Conservation (phyloP, 2,888 invertebrate species). For the Creontiades dilutus region DNA sequence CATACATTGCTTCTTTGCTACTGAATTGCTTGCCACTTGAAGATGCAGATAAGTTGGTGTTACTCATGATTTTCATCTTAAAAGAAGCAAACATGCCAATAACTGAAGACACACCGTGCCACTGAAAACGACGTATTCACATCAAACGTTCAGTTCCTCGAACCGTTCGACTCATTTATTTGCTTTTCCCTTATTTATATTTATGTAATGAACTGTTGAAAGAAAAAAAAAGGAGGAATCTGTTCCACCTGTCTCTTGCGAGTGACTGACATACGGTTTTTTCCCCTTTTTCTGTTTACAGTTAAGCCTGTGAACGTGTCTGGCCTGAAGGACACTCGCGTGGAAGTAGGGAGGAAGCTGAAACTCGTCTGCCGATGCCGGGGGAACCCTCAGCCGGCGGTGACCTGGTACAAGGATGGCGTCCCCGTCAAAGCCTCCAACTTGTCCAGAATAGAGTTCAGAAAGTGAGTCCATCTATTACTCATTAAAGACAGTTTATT, state of each 20-base stretch:
- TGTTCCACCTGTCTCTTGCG: conserved; percentile 29
- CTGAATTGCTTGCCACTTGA: too few relatives aligned
- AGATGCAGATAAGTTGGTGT: too few relatives aligned
- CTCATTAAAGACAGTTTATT: background rate
- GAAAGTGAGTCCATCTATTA: conserved; percentile 80
- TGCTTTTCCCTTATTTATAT: conserved; percentile 23
- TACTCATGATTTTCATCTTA: too few relatives aligned
- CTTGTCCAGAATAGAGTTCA: conserved; percentile 83
- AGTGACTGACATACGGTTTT: background rate
- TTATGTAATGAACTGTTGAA: conserved; percentile 1
- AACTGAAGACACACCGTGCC: background rate
- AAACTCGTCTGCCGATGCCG: conserved; percentile 87
- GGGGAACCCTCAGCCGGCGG: conserved; percentile 89
- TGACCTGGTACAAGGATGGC: conserved; percentile 90
- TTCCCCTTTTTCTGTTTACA: conserved; percentile 65
- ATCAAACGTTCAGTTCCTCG: background rate
- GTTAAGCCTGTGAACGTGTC: conserved; percentile 76
- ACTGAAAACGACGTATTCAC: background rate
- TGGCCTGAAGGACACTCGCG: conserved; percentile 76
- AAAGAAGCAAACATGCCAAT: too few relatives aligned
- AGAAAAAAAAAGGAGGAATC: background rate
- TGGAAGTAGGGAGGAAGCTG: conserved; percentile 78
- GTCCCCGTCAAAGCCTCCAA: conserved; percentile 82
- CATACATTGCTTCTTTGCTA: too few relatives aligned
- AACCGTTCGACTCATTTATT: conserved; percentile 13